phyloP scores from a whole-genome alignment of 2,113 vertebrate species.

The Albula goreensis region DNA sequence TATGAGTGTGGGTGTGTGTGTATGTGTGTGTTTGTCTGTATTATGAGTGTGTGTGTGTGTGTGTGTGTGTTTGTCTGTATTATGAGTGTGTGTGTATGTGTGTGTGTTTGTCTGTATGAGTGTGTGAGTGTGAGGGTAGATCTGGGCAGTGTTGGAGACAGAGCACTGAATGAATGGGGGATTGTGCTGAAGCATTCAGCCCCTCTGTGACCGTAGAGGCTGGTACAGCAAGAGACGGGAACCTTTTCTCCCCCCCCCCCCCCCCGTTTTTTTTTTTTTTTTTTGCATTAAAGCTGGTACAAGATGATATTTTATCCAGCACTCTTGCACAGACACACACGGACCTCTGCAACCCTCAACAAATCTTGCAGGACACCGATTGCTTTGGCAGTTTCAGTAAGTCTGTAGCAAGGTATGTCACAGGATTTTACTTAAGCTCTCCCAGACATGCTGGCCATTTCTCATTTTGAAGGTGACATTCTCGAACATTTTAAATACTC shows the following conservation, averaged over 20 bases:
- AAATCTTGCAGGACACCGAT: background rate
- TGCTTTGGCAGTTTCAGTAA: background rate
- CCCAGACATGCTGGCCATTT: background rate
- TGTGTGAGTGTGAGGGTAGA: background rate
- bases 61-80: slow-evolving; percentile 28
- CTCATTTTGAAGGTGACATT: background rate
- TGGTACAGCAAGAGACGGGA: slow-evolving; percentile 82
- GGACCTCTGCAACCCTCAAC: background rate
- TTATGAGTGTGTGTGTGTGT: background rate
- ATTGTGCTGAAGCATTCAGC: slow-evolving; percentile 77
- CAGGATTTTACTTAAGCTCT: background rate
- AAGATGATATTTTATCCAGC: slow-evolving; percentile 64
- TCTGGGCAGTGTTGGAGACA: slow-evolving; percentile 35
- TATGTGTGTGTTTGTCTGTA: too few species aligned
- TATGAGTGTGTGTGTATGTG: too few species aligned
- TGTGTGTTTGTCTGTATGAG: too few species aligned
- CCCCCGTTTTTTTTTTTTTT: background rate
- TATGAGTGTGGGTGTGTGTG: slow-evolving; percentile 9
- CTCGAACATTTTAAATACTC: background rate
- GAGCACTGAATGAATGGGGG: slow-evolving; percentile 76
- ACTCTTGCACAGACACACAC: slow-evolving; percentile 22
- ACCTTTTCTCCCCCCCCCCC: slow-evolving; percentile 54
- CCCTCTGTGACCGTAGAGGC: slow-evolving; percentile 77
- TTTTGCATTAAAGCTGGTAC: slow-evolving; percentile 65
- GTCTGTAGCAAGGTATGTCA: background rate